phyloP scores from a whole-genome alignment of 2,797 vertebrate species.

The Ctenopoma multispine region DNA sequence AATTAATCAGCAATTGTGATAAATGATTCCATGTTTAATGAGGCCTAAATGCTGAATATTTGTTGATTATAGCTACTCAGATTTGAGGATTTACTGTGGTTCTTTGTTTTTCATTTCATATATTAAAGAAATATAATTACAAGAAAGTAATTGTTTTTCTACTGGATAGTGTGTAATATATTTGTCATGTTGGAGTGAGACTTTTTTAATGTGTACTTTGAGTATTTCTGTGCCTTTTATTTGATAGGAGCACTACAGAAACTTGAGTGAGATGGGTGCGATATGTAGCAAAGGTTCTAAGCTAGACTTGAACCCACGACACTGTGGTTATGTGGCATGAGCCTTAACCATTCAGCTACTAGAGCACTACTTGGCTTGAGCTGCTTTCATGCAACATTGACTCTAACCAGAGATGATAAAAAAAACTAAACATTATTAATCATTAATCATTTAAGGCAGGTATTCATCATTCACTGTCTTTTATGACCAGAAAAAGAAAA shows the following conservation, averaged over 20 bases:
- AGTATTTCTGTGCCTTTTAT: no score
- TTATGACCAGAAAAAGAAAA: background rate
- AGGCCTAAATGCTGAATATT: background rate
- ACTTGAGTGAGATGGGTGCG: no score
- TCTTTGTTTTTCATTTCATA: background rate
- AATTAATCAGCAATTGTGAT: background rate
- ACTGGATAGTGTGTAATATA: background rate
- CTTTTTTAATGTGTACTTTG: background rate
- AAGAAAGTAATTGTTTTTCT: background rate
- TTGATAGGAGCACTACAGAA: no score
- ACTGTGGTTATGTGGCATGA: no score
- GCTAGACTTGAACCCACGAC: no score
- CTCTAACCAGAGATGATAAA: background rate
- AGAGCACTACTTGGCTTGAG: no score
- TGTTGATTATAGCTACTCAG: background rate
- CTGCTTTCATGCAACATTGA: slow-evolving; percentile 47
- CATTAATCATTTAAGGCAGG: slow-evolving; percentile 4
- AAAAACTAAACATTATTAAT: no score
- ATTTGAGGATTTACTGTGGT: background rate
- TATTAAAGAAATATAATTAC: background rate
- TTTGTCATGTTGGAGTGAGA: slow-evolving; percentile 2
- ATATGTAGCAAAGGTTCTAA: no score
- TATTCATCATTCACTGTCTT: slow-evolving; percentile 5
- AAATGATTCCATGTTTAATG: background rate
- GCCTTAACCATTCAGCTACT: no score